These are phyloP conservation scores for Drosophila prosaltans DNA, from an alignment of 1,140 invertebrate genomes.

Conservation along the genomic window DNA sequence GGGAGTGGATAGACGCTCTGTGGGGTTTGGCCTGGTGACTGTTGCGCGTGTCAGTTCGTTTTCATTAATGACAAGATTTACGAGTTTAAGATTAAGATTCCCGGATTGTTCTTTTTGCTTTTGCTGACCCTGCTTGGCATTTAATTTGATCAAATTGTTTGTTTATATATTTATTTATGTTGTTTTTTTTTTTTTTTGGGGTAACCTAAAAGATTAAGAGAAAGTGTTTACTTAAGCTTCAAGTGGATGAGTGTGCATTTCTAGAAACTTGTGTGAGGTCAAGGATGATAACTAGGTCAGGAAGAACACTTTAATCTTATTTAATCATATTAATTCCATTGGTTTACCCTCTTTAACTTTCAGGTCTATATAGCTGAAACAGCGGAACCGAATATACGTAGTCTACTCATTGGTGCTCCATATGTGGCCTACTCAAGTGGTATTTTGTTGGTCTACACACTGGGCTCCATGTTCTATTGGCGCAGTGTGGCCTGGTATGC, in stretches of 20 bases:
- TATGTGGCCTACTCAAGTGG: slow-evolving; percentile 89
- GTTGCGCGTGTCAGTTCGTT: slow-evolving; percentile 64
- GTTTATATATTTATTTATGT: slow-evolving; percentile 30
- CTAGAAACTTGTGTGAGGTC: slow-evolving; percentile 31
- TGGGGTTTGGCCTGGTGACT: slow-evolving; percentile 33
- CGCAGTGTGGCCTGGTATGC: slow-evolving; percentile 86
- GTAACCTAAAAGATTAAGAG: slow-evolving; percentile 20
- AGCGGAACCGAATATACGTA: slow-evolving; percentile 87
- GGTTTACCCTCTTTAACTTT: neutral
- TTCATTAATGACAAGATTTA: slow-evolving; percentile 75
- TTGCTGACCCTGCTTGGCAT: slow-evolving; percentile 55
- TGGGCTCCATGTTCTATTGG: slow-evolving; percentile 87
- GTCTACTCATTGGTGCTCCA: slow-evolving; percentile 86
- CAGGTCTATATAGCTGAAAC: slow-evolving; percentile 90
- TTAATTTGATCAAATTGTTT: slow-evolving; percentile 65
- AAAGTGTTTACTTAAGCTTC: slow-evolving; percentile 18
- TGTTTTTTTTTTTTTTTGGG: neutral
- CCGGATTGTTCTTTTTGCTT: neutral
- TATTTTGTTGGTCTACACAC: slow-evolving; percentile 88
- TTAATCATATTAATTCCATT: too few relatives aligned
- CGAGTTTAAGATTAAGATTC: slow-evolving; percentile 58
- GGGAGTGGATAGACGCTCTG: neutral
- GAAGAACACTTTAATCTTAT: too few relatives aligned
- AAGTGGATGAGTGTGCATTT: neutral
- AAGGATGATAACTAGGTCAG: slow-evolving; percentile 14